phyloP scores from a whole-genome alignment of 2,888 invertebrate genomes.

The Sesia apiformis region DNA sequence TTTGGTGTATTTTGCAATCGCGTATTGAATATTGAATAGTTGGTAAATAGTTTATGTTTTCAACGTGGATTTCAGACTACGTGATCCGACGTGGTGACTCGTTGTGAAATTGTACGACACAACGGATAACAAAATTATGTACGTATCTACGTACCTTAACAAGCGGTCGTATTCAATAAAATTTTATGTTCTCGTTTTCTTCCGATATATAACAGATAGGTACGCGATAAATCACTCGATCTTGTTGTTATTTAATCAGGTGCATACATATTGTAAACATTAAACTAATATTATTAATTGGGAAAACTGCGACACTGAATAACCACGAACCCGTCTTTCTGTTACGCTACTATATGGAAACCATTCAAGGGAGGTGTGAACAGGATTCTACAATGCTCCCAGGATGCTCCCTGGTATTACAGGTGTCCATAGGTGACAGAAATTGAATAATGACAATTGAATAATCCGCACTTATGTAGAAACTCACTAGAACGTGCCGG shows the following conservation, averaged over 20 bases:
- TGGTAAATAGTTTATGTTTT: conserved; percentile 72
- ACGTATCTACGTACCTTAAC: conserved; percentile 34
- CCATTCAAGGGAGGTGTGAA: no score
- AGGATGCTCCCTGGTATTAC: no score
- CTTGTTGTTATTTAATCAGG: conserved; percentile 5
- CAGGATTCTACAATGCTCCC: no score
- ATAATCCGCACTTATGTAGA: no score
- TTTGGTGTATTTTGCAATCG: conserved; percentile 75
- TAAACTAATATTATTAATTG: no score
- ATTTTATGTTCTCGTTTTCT: conserved; percentile 52
- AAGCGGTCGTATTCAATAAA: conserved; percentile 59
- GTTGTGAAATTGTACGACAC: conserved; percentile 65
- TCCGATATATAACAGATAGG: conserved; percentile 54
- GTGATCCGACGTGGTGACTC: conserved; percentile 53
- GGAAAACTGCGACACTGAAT: no score
- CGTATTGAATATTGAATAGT: conserved; percentile 73
- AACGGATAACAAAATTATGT: conserved; percentile 33
- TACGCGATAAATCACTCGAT: conserved; percentile 35
- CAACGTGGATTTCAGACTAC: conserved; percentile 60
- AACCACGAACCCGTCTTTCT: no score
- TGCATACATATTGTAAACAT: no score
- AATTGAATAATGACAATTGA: no score
- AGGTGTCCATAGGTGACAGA: no score
- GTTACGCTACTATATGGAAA: no score
- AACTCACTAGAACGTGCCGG: no score